A percentile compares a stretch with the other conserved stretches of the same genome.
Conservation (phyloP, 2,888 invertebrate species). For the Chironomus riparius region DNA sequence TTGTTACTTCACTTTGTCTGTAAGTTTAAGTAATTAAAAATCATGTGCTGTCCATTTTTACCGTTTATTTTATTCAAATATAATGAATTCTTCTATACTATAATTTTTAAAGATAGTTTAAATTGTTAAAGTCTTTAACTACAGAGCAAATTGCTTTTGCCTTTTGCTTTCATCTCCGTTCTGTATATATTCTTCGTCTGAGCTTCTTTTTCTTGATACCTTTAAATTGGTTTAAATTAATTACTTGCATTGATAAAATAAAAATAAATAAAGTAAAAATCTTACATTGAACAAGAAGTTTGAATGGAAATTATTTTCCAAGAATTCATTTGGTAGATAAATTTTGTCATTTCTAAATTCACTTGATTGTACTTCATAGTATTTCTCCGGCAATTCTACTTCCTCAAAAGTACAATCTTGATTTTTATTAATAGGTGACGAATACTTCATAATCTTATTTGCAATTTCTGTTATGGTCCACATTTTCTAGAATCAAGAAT, state of each 20-base stretch:
- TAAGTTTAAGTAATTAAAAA: no score
- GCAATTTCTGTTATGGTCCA: background rate
- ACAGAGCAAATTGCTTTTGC: background rate
- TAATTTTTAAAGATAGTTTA: no score
- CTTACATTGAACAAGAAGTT: background rate
- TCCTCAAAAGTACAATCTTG: background rate
- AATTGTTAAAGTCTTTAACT: background rate
- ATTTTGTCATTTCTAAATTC: background rate
- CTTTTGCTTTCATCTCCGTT: background rate
- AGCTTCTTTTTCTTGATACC: background rate
- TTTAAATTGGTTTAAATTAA: background rate
- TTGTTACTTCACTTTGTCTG: no score
- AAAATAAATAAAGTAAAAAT: background rate
- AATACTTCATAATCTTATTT: background rate
- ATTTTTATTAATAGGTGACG: background rate
- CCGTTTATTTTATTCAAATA: no score
- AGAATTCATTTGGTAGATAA: background rate
- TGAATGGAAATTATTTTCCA: background rate
- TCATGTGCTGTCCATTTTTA: no score
- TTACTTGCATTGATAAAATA: background rate
- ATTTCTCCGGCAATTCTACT: background rate
- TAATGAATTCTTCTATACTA: no score
- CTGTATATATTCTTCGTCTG: background rate
- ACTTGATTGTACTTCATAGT: background rate
- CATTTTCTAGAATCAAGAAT: background rate